Evolutionary conservation across 2,113 vertebrate species (phyloP).

Genomic region (Mastomys natalensis): DNA sequence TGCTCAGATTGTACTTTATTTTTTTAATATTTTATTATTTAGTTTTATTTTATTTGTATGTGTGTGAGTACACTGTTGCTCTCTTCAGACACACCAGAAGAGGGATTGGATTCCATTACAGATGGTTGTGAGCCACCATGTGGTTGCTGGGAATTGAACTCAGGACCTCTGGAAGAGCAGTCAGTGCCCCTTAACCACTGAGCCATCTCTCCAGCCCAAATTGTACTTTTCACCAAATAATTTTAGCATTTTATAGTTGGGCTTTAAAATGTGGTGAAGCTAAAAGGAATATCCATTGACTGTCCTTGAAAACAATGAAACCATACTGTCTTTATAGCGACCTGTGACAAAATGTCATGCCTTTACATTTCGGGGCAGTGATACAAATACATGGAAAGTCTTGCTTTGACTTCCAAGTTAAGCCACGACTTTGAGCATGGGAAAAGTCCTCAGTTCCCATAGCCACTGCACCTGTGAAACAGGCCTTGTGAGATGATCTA

Average conservation of each 20-base stretch:
- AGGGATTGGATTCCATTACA: no score
- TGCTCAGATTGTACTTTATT: background rate
- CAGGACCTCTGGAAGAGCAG: no score
- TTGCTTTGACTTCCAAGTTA: background rate
- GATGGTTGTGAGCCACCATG: no score
- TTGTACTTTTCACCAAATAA: background rate
- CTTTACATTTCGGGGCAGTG: background rate
- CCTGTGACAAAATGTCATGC: background rate
- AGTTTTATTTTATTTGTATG: no score
- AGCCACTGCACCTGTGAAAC: no score
- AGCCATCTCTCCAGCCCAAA: background rate
- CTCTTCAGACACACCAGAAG: no score
- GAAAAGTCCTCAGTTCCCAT: background rate
- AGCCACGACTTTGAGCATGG: background rate
- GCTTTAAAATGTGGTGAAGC: background rate
- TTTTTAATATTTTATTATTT: no score
- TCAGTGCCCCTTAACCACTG: no score
- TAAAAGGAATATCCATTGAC: background rate
- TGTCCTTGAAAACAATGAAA: background rate
- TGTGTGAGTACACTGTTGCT: no score
- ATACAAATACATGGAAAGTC: background rate
- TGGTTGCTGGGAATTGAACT: no score
- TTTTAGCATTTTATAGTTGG: background rate
- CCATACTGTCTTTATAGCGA: background rate
- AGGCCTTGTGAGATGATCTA: accelerated